Base-by-base conservation (phyloP, 2,888 invertebrate species). In the Meganola albula region DNA sequence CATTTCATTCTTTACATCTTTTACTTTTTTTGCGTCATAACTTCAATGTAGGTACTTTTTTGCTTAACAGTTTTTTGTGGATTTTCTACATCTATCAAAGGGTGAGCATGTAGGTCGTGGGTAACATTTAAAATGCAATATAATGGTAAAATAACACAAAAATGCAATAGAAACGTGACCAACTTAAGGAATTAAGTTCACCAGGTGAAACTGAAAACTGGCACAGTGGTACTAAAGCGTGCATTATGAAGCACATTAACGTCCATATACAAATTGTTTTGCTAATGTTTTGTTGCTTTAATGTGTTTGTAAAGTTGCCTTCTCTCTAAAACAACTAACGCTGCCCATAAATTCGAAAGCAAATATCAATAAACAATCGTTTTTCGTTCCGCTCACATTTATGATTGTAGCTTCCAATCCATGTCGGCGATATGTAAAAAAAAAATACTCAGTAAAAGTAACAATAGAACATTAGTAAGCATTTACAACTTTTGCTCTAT, bases 381-480 rank as follows among this genome's bases (percentile, higher is more conserved):
- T 16, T 37, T 24, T 50, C 42, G 53, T 58, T 52, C 44, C 43
- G 48, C 53, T 53, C 45, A 40, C 40, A 40, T 41, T 45, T 49
- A 36, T 30, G 37, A 48, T 43, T 48, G 39, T 54, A 58, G 60
- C 60, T 58, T 63, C 53, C 53, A 59, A 62, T 63, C 54, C 39
- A 54, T 60, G 58, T 56, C 57, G 58, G 55, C 58, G 37, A 37
- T 53, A 57, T 58, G 51, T 63, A 54, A 59, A 48, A 62, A 62
- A 53, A 53, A 59, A 60, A 61, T 53, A 37, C 46, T 62, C 49
- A n/a, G n/a, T n/a, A 61, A 65, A 70, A 72, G 63, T 61, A 70
- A 77, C 73, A 75, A 75, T 68, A 54, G 58, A 41, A 45, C 65
- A 74, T 76, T 71, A 76, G 61, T 62, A 72, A 73, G 64, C 63